Base-by-base conservation (phyloP, 2,113 vertebrate genomes). In the Limnothrissa miodon region DNA sequence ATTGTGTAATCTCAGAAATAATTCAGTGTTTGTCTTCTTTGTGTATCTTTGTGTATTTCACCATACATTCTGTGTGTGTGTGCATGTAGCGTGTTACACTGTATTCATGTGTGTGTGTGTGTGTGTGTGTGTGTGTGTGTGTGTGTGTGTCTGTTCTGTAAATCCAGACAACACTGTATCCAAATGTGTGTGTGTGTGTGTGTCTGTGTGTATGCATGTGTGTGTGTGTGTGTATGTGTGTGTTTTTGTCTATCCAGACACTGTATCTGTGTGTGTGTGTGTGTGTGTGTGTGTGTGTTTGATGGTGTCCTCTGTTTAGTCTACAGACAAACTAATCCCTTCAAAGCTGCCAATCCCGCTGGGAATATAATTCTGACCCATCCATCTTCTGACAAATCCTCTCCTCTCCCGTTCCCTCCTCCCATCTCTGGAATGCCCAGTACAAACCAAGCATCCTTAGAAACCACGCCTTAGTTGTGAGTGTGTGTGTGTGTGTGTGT, bases 281-380 rank as follows among this genome's bases (percentile, higher is more conserved):
- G 53, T 56, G 53, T 19, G 66, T 74, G 66, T 74, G 66, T 70
- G 66, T 74, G 29, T 74, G 33, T 33, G 29, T 74, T 74, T 74
- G 9, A 17, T 36, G 66, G 25, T 33, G 33, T 33, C 66, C 66
- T 74, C 66, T 33, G 29, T 0, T 17, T 33, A 13, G 66, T 33
- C 59, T 33, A 74, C 10, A 74, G 66, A 74, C 29, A 39, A 13
- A 33, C 66, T 33, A 74, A 74, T 74, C 66, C 66, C 66, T 13
- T 74, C 66, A 74, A 74, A 74, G 25, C 25, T 74, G 66, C 66
- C 11, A 10, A 4, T 74, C 66, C 66, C 29, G 66, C 66, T 74
- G 66, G 33, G 66, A 74, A 74, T 74, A 33, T 17, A 29, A 74
- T 74, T 36, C 25, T 10, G 13, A 33, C 11, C 66, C 29, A 33